phyloP scores from a whole-genome alignment of 2,888 invertebrate genomes.

The Xanthostigma xanthostigma region DNA sequence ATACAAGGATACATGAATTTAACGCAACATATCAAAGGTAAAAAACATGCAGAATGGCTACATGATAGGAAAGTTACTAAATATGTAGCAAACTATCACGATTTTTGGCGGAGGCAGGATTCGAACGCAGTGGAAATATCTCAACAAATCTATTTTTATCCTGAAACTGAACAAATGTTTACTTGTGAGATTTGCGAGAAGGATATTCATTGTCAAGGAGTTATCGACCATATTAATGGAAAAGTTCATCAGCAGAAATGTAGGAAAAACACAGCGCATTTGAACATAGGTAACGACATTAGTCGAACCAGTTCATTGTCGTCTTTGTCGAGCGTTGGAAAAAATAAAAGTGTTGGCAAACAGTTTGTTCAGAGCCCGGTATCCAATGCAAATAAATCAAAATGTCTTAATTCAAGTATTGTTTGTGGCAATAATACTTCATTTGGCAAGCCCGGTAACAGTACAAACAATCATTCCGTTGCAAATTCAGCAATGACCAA shows the following conservation, averaged over 20 bases:
- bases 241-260: background rate
- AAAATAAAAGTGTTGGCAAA: background rate
- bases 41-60: background rate
- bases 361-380: too few relatives aligned
- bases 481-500: too few relatives aligned
- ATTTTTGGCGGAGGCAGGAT: background rate
- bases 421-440: too few relatives aligned
- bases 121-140: background rate
- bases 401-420: too few relatives aligned
- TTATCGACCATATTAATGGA: background rate
- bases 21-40: background rate
- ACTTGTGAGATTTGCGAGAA: background rate
- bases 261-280: background rate
- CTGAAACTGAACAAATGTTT: background rate
- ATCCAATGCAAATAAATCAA: too few relatives aligned
- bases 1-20: background rate
- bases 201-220: background rate
- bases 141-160: background rate
- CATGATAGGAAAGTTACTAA: background rate
- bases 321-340: background rate
- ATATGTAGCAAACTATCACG: background rate
- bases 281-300: background rate
- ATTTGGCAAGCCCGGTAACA: too few relatives aligned
- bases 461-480: too few relatives aligned
- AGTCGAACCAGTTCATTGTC: background rate